These are phyloP conservation scores for Bilobella aurantiaca DNA, from an alignment of 1,140 invertebrate species.

Conservation along the genomic window DNA sequence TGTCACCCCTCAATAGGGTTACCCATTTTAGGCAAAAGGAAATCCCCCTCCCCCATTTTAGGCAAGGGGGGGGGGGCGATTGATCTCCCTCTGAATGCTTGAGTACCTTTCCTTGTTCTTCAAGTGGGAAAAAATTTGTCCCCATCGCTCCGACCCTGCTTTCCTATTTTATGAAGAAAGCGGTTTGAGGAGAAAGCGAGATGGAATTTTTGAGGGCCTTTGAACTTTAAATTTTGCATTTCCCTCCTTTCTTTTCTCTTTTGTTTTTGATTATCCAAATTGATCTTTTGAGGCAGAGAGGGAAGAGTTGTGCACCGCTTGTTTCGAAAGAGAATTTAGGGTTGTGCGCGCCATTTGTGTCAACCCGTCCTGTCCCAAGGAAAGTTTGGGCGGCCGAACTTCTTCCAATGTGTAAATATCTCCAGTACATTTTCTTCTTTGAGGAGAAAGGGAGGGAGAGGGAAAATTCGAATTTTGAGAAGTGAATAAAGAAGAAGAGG, in stretches of 20 bases:
- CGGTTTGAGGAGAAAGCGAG: background rate
- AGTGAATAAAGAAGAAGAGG: background rate
- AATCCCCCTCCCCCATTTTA: background rate
- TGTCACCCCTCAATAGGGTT: too few relatives aligned
- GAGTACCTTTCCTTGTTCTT: background rate
- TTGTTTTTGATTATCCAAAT: slow-evolving; percentile 1
- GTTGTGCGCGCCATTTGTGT: background rate
- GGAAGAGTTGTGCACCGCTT: background rate
- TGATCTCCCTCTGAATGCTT: background rate
- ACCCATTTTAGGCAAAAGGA: too few relatives aligned
- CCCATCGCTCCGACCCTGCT: too few relatives aligned
- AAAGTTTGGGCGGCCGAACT: too few relatives aligned
- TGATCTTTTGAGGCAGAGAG: background rate
- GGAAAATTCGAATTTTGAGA: too few relatives aligned
- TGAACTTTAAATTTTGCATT: background rate
- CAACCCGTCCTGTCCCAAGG: background rate
- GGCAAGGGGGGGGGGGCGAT: background rate
- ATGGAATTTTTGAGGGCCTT: background rate
- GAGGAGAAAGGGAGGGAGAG: too few relatives aligned
- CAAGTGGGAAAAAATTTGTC: too few relatives aligned
- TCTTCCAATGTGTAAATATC: background rate
- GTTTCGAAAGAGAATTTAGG: background rate
- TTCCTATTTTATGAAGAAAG: too few relatives aligned
- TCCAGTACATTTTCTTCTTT: background rate
- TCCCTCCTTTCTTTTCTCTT: background rate